Percentiles rank a stretch among this genome's conserved stretches.
These are phyloP conservation scores for Mesoclemmys tuberculata DNA, from an alignment of 2,113 vertebrate species.

Conservation along the genomic window DNA sequence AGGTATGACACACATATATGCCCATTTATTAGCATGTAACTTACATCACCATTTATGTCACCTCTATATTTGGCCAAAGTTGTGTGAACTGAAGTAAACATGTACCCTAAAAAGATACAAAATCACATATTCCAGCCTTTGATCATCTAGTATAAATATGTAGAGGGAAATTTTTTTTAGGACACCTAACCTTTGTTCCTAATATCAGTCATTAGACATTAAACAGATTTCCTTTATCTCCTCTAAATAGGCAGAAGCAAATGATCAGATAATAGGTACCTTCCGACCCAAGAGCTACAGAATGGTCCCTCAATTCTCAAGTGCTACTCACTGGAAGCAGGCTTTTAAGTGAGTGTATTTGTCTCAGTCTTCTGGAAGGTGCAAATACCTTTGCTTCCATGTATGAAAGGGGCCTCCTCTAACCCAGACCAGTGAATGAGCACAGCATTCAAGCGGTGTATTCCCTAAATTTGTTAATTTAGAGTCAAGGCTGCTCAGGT, in stretches of 20 bases:
- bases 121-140: accelerated
- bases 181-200: accelerated
- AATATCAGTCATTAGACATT: not conserved
- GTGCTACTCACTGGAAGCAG: accelerated
- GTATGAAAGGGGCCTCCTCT: not conserved
- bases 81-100: not conserved
- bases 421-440: too few relatives aligned
- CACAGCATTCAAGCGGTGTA: not conserved
- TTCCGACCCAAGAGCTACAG: not conserved
- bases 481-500: accelerated
- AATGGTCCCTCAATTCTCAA: not conserved
- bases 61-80: not conserved
- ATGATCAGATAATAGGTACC: not conserved
- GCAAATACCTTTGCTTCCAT: not conserved
- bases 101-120: accelerated
- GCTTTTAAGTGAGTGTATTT: not conserved
- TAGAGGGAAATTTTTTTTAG: not conserved
- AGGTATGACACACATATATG: not conserved
- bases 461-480: not conserved
- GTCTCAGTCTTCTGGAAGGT: not conserved
- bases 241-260: not conserved
- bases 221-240: not conserved
- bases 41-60: accelerated
- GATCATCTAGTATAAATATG: accelerated
- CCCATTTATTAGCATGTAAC: not conserved